These are phyloP conservation scores for Paracyprichromis sp. DNA, from an alignment of 2,113 vertebrate genomes.

Conservation along the genomic window DNA sequence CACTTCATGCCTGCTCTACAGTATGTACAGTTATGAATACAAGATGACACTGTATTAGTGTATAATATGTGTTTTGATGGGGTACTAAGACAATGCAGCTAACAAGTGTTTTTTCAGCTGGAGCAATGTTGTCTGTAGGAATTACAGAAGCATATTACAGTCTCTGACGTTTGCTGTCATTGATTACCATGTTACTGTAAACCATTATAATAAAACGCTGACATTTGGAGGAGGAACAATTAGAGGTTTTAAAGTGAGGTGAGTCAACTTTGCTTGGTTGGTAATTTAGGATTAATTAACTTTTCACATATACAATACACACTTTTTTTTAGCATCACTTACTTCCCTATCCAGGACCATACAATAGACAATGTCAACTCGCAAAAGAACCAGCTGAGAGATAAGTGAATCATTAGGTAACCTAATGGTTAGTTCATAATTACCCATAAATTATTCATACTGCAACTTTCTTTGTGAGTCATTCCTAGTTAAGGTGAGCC, in stretches of 20 bases:
- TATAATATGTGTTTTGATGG: background rate
- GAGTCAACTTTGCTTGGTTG: background rate
- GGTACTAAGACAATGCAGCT: background rate
- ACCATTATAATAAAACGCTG: background rate
- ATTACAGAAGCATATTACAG: background rate
- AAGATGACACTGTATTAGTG: background rate
- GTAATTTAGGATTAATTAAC: background rate
- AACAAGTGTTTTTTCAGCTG: background rate
- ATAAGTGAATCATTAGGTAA: background rate
- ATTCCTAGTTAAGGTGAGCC: background rate
- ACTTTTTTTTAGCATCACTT: background rate
- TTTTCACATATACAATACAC: background rate
- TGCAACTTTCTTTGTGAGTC: background rate
- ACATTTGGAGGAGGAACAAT: background rate
- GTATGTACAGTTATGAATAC: background rate
- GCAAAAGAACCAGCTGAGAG: background rate
- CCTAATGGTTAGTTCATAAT: background rate
- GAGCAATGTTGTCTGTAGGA: background rate
- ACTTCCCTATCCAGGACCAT: background rate
- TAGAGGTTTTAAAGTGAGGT: background rate
- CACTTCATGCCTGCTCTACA: background rate
- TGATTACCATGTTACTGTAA: background rate
- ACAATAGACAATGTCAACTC: background rate
- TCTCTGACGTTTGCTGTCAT: background rate
- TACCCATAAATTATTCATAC: background rate